Evolutionary conservation across 2,113 vertebrate species (phyloP).

Genomic region (Notothenia coriiceps): DNA sequence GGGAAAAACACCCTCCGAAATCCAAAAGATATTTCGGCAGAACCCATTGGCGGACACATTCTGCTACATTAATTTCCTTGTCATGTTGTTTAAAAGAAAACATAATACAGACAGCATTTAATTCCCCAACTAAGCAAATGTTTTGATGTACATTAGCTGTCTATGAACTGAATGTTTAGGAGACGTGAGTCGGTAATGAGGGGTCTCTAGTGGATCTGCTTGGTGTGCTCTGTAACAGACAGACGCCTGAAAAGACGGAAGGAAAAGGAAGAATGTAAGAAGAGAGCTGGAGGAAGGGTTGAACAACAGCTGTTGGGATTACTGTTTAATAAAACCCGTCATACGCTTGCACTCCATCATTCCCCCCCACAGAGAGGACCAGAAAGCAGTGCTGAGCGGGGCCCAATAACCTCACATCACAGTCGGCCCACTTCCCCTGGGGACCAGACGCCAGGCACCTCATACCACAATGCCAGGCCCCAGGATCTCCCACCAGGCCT

Average conservation of each 20-base stretch:
- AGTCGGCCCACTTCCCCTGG: constrained; percentile 53
- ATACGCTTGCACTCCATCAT: constrained; percentile 59
- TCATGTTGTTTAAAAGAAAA: constrained; percentile 26
- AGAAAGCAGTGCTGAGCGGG: constrained; percentile 64
- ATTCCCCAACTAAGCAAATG: constrained; percentile 18
- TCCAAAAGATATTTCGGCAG: neutral
- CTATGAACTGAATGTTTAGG: constrained; percentile 33
- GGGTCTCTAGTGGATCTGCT: constrained; percentile 55
- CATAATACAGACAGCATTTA: constrained; percentile 11
- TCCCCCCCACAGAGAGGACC: constrained; percentile 68
- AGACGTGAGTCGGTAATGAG: constrained; percentile 48
- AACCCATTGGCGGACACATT: neutral
- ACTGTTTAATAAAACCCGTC: constrained; percentile 79
- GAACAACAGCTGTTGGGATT: constrained; percentile 85
- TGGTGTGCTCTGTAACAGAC: constrained; percentile 44
- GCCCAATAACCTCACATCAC: constrained; percentile 74
- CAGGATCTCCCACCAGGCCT: constrained; percentile 62
- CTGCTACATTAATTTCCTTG: constrained; percentile 23
- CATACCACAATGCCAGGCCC: constrained; percentile 65
- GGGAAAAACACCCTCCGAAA: neutral
- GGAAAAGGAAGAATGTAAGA: constrained; percentile 40
- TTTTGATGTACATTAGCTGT: constrained; percentile 35
- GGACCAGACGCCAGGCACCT: constrained; percentile 59
- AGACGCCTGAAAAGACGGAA: constrained; percentile 40
- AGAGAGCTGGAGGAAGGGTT: constrained; percentile 34